Percentiles rank a stretch among this genome's conserved stretches.
These are phyloP conservation scores for Apotomis betuletana DNA, from an alignment of 2,888 invertebrate species.

Conservation along the genomic window DNA sequence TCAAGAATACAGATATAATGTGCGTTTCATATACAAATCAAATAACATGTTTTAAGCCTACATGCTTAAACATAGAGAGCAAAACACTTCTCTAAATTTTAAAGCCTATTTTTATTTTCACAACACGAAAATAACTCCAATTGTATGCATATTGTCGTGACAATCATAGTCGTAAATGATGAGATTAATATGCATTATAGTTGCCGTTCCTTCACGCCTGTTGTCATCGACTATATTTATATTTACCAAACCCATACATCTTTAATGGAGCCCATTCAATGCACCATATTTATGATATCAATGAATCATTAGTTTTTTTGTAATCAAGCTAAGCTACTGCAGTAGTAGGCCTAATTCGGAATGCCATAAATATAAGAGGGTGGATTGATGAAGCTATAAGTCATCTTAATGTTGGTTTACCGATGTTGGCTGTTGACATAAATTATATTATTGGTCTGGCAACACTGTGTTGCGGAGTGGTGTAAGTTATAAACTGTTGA, in stretches of 20 bases:
- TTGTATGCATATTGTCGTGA: neutral
- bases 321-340: slow-evolving; percentile 43
- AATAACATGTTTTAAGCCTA: too few species aligned
- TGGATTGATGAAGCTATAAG: slow-evolving; percentile 64
- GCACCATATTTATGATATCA: slow-evolving; percentile 27
- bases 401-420: slow-evolving; percentile 66
- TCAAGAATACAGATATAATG: too few species aligned
- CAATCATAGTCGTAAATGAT: neutral
- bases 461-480: slow-evolving; percentile 48
- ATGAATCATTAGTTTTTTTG: slow-evolving; percentile 39
- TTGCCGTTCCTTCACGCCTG: neutral
- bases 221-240: slow-evolving; percentile 1
- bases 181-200: slow-evolving; percentile 1
- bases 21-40: too few species aligned
- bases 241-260: slow-evolving; percentile 15
- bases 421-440: slow-evolving; percentile 58
- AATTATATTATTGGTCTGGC: slow-evolving; percentile 62
- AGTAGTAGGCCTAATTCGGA: slow-evolving; percentile 53
- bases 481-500: slow-evolving; percentile 42
- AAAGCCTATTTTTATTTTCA: neutral
- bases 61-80: too few species aligned
- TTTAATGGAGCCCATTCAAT: slow-evolving; percentile 22
- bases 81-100: too few species aligned
- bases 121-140: neutral
- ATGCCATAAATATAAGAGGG: slow-evolving; percentile 52